Evolutionary conservation across 2,113 vertebrate genomes (phyloP).

Genomic region (Varanus komodoensis): DNA sequence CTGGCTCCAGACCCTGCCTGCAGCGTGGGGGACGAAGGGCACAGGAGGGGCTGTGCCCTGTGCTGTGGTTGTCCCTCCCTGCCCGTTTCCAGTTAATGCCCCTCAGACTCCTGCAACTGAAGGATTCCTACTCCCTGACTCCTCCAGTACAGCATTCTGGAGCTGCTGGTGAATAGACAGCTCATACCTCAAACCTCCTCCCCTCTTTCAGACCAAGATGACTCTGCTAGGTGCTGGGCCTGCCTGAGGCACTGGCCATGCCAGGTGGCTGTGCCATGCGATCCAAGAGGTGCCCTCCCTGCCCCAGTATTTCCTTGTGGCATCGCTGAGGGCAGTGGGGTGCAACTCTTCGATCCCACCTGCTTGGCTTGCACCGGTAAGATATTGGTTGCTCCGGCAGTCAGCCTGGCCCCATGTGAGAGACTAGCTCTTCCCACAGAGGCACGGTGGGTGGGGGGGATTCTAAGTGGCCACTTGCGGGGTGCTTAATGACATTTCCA

Average conservation of each 20-base stretch:
- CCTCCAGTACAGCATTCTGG: not conserved
- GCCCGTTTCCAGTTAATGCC: not conserved
- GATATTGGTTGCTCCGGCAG: not conserved
- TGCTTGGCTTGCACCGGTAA: not conserved
- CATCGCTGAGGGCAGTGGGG: not conserved
- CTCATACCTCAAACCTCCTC: conserved; percentile 29
- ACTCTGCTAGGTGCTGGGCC: not conserved
- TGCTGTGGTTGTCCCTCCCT: not conserved
- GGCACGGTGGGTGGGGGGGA: not conserved
- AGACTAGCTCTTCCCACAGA: not conserved
- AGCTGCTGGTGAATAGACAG: not conserved
- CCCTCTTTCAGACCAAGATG: conserved; percentile 6
- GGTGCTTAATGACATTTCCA: not conserved
- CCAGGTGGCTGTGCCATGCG: not conserved
- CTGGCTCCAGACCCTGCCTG: conserved; percentile 41
- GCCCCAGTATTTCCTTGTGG: not conserved
- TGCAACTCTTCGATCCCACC: too few relatives aligned
- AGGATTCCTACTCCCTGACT: conserved; percentile 20
- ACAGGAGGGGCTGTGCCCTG: not conserved
- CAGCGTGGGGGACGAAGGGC: not conserved
- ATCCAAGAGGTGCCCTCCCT: not conserved
- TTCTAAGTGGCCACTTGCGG: conserved; percentile 8
- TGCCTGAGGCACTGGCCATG: not conserved
- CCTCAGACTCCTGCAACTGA: conserved; percentile 38
- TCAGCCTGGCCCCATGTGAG: not conserved